Base-by-base conservation (phyloP, 2,888 invertebrate genomes). In the Nemurella pictetii region DNA sequence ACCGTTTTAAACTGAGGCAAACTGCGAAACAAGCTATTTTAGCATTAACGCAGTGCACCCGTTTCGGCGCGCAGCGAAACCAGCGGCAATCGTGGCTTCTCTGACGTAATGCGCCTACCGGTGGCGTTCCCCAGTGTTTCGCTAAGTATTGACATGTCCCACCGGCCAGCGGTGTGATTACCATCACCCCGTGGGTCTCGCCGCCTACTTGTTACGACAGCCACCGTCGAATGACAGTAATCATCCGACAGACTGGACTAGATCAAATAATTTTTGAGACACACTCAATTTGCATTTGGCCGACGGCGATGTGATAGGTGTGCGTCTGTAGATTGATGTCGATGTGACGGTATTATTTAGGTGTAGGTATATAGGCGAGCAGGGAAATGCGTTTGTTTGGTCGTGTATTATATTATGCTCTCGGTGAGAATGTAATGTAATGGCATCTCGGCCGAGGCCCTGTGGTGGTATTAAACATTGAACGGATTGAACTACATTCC, bases 191-290 rank as follows among this genome's bases (percentile, higher is more conserved):
- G 9, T 55, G 55, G 55, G 55, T 55, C 55, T 55, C 55, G 20
- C 55, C 55, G 55, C 55, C 55, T 20, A 20, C 15, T 55, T 20
- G 55, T 55, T 55, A 55, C 55, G 55, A 55, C 15, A 7, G 55
- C 1, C 55, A 12, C 35, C 55, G 55, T 20, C 55, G 29, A 78
- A 78, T 78, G 78, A 78, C 78, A 78, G 78, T 78, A 78, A 78
- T 78, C 78, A 29, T 0, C 12, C 20, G n/a, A 28, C 12, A n/a
- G 30, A 78, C 30, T 30, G 30, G 30, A 78, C 78, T 78, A 78
- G 78, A 78, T 30, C 78, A 30, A 78, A 78, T 78, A 27, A 78
- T 78, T 78, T 78, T 30, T 30, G 78, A 28, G 20, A 28, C 20
- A 7, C 30, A 78, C 29, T n/a, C 30, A 78, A 78, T 78, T 78